Conservation (phyloP, 2,888 invertebrate species). For the Volucella zonaria region DNA sequence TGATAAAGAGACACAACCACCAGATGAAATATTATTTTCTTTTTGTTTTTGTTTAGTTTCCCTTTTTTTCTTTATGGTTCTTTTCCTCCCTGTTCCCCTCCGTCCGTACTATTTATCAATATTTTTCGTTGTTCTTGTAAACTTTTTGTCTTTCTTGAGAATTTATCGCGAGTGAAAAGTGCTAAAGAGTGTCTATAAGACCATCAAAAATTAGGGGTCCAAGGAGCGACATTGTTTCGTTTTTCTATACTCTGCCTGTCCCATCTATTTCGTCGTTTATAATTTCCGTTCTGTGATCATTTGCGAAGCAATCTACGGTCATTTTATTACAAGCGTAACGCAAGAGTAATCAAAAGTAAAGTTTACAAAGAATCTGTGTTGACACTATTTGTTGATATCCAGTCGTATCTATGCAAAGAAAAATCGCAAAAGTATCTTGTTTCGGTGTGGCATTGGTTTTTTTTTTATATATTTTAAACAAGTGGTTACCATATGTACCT, state of each 20-base stretch:
- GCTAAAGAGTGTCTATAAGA: not conserved
- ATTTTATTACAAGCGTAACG: no score
- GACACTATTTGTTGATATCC: constrained; percentile 62
- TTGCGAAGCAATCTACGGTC: no score
- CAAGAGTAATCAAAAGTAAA: not conserved
- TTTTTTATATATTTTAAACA: constrained; percentile 14
- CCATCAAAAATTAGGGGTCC: no score
- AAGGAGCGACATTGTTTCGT: not conserved
- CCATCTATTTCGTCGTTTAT: no score
- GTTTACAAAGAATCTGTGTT: not conserved
- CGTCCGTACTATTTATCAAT: not conserved
- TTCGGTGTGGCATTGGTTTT: constrained; percentile 10
- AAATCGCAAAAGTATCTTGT: constrained; percentile 20
- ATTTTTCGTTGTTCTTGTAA: constrained; percentile 3
- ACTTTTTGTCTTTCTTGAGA: not conserved
- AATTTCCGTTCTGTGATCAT: no score
- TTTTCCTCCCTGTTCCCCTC: not conserved
- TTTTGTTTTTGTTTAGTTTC: constrained; percentile 46
- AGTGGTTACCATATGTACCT: constrained; percentile 67
- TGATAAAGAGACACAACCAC: constrained; percentile 20
- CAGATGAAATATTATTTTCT: constrained; percentile 55
- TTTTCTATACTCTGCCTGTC: not conserved
- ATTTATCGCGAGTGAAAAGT: not conserved
- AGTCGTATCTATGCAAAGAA: not conserved
- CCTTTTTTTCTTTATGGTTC: constrained; percentile 34